Evolutionary conservation across 1,140 invertebrate genomes (phyloP), one percentile per base, ranked within the genome.

Genomic region (Agrilus planipennis): DNA sequence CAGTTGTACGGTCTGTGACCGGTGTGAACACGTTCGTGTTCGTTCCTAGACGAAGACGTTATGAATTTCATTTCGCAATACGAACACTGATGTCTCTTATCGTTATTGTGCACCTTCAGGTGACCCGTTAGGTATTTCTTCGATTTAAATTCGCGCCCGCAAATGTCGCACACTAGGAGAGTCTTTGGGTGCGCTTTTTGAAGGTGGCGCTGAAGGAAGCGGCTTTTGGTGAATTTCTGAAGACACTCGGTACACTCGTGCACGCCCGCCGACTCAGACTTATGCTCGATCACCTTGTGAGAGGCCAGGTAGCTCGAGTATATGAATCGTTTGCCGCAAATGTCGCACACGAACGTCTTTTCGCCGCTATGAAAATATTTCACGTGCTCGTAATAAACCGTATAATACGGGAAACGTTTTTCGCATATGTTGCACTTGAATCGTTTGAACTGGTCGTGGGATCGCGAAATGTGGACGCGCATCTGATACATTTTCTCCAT

Each of bases 191-290:
- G 62, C 0, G 46, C 50, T 18, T 57, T 56, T 51, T 51, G 30
- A 4, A 60, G 55, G 20, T 61, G 58, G 16, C 55, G 36, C 17
- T 53, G 51, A 7, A 61, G 39, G 42, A 54, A 58, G 34, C 60
- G 58, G 22, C 53, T 50, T 38, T 60, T 55, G 10, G 43, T 20
- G 25, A 39, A 45, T 4, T 15, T 21, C 17, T 31, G 19, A 10
- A n/a, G 11, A 14, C 34, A 36, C 2, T 11, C 4, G 4, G 3
- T 6, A 53, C 84, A 89, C 54, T 85, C 73, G 4, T 37, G 40
- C 17, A 79, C 80, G 60, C 89, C 92, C 44, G 71, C 70, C 0
- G 87, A 85, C 51, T 84, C 80, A 39, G 77, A 71, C 1, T 82
- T 79, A 6, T 75, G 76, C 51, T 88, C 84, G n/a, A 73, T 64